Percentiles rank a stretch among this genome's conserved stretches.
Conservation (phyloP, 1,140 invertebrate genomes). For the Diabrotica undecimpunctata region DNA sequence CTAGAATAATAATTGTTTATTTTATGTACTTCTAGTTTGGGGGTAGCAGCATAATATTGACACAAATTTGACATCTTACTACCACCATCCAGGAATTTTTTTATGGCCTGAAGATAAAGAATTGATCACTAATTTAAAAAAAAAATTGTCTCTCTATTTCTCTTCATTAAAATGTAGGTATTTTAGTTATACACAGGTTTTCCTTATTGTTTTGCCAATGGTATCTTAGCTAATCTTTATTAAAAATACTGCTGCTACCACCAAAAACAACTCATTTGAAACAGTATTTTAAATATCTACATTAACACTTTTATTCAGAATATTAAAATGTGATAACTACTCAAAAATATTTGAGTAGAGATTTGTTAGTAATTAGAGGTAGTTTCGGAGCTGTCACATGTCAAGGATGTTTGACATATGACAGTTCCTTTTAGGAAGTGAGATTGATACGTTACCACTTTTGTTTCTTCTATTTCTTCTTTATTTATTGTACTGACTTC, state of each 20-base stretch:
- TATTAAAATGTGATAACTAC: slow-evolving; percentile 40
- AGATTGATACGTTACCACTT: slow-evolving; percentile 41
- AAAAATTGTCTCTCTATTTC: no score
- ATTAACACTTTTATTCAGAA: slow-evolving; percentile 21
- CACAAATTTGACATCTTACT: no score
- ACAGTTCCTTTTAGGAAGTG: slow-evolving; percentile 27
- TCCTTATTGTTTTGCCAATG: no score
- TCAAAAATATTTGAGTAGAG: slow-evolving; percentile 25
- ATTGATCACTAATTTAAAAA: no score
- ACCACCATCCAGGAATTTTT: no score
- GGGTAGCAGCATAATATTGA: no score
- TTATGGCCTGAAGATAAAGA: no score
- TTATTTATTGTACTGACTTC: slow-evolving; percentile 25
- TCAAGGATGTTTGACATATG: slow-evolving; percentile 14
- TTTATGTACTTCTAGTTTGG: neutral
- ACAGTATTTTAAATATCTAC: slow-evolving; percentile 8
- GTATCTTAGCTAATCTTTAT: no score
- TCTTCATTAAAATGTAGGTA: no score
- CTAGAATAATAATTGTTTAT: slow-evolving; percentile 34
- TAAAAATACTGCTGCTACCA: no score
- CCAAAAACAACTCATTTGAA: neutral
- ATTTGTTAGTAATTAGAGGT: slow-evolving; percentile 27
- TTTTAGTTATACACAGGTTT: no score
- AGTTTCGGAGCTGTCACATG: slow-evolving; percentile 13
- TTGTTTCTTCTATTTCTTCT: slow-evolving; percentile 31